These are phyloP conservation scores for Pterobdella sp. DNA, from an alignment of 2,888 invertebrate species.

Conservation along the genomic window DNA sequence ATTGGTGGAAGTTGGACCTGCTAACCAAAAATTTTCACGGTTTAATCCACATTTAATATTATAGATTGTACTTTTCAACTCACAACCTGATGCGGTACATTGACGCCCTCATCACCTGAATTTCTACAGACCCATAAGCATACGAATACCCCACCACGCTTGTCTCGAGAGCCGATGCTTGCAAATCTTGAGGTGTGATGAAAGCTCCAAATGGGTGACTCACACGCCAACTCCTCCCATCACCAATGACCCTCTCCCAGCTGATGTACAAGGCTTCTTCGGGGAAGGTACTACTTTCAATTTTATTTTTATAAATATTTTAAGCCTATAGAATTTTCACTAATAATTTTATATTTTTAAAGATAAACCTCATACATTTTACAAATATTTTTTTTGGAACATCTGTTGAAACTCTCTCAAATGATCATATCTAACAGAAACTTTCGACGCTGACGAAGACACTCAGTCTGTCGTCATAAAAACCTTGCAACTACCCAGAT, in stretches of 20 bases:
- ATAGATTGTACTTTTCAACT: neutral
- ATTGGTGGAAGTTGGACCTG: conserved; percentile 33
- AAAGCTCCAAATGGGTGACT: conserved; percentile 26
- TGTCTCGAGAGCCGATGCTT: conserved; percentile 27
- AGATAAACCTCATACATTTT: neutral
- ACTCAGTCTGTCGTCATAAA: conserved; percentile 84
- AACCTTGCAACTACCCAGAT: conserved; percentile 96
- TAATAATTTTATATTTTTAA: too few relatives aligned
- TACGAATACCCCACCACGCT: conserved; percentile 31
- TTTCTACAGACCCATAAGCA: conserved; percentile 23
- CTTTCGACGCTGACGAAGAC: neutral
- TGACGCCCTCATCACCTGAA: neutral
- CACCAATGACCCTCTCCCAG: too few relatives aligned
- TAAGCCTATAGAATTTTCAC: too few relatives aligned
- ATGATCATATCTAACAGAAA: neutral
- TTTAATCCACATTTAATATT: neutral
- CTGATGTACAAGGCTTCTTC: neutral
- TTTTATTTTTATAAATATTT: neutral
- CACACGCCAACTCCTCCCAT: conserved; percentile 7
- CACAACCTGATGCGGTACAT: neutral
- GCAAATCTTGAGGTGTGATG: conserved; percentile 29
- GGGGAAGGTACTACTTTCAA: neutral
- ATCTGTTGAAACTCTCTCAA: neutral
- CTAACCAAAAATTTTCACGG: conserved; percentile 60
- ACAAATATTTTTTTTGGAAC: too few relatives aligned